Evolutionary conservation across 2,888 invertebrate species (phyloP).

Genomic region (Ochlodes sylvanus): DNA sequence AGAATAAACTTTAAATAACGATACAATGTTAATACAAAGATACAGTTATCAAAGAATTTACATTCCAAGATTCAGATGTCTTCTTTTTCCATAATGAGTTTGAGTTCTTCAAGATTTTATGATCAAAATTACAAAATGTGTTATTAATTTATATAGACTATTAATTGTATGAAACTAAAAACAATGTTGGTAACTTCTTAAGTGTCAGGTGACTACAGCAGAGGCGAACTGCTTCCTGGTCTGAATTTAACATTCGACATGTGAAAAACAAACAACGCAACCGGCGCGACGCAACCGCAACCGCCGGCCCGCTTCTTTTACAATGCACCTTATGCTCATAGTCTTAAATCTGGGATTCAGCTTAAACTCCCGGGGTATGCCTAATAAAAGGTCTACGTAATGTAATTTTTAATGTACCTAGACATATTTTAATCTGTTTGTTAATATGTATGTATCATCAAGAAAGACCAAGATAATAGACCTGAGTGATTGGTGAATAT

Average conservation of each 20-base stretch:
- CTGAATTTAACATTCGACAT: slow-evolving; percentile 79
- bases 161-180: slow-evolving; percentile 47
- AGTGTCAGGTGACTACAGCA: slow-evolving; percentile 62
- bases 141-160: background rate
- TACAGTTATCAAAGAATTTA: no score
- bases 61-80: no score
- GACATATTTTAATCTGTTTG: background rate
- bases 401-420: slow-evolving; percentile 13
- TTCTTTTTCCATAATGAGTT: no score
- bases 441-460: slow-evolving; percentile 29
- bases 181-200: slow-evolving; percentile 23
- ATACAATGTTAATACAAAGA: no score
- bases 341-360: slow-evolving; percentile 39
- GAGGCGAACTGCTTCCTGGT: slow-evolving; percentile 67
- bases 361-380: slow-evolving; percentile 7
- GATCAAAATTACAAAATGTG: no score
- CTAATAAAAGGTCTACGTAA: slow-evolving; percentile 26
- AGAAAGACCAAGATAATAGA: slow-evolving; percentile 32
- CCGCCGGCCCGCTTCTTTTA: slow-evolving; percentile 35
- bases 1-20: no score
- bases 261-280: slow-evolving; percentile 79
- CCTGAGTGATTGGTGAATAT: slow-evolving; percentile 37
- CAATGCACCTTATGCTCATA: slow-evolving; percentile 44
- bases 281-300: slow-evolving; percentile 55
- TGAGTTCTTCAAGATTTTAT: no score